Percentiles rank a stretch among this genome's conserved stretches.
These are phyloP conservation scores for Ips nitidus DNA, from an alignment of 1,140 invertebrate species.

Conservation along the genomic window DNA sequence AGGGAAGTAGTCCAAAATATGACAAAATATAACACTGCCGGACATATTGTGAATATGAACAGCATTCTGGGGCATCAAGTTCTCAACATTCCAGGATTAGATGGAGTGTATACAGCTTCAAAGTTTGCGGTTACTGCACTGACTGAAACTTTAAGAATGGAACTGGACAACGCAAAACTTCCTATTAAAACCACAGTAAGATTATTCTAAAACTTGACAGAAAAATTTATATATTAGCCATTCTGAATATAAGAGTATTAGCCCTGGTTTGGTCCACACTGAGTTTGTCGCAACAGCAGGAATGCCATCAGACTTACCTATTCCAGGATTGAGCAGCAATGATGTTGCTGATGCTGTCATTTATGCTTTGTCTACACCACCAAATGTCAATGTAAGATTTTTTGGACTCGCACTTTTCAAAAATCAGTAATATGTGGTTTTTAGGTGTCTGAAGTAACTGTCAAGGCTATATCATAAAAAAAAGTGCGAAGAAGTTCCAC, in stretches of 20 bases:
- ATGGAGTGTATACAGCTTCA: constrained; percentile 59
- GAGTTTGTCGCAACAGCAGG: constrained; percentile 41
- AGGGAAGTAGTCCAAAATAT: constrained; percentile 56
- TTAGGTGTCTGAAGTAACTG: constrained; percentile 13
- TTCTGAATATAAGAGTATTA: constrained; percentile 19
- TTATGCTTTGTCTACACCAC: constrained; percentile 55
- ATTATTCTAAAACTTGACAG: neutral
- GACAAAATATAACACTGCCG: constrained; percentile 32
- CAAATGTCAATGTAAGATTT: constrained; percentile 56
- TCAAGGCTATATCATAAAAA: too few relatives aligned
- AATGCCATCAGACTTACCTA: constrained; percentile 35
- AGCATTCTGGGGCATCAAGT: constrained; percentile 40
- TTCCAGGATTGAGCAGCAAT: constrained; percentile 34
- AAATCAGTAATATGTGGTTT: too few relatives aligned
- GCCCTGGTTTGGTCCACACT: constrained; percentile 61
- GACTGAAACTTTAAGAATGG: constrained; percentile 60
- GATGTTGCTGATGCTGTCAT: constrained; percentile 59
- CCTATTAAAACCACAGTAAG: constrained; percentile 56
- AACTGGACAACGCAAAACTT: constrained; percentile 53
- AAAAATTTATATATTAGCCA: neutral
- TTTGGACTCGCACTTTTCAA: neutral
- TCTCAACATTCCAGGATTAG: constrained; percentile 43
- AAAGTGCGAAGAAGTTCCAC: too few relatives aligned
- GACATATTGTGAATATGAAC: constrained; percentile 41
- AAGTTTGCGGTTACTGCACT: constrained; percentile 63